Base-by-base conservation (phyloP, 1,140 invertebrate genomes). In the Dreissena rostriformis region DNA sequence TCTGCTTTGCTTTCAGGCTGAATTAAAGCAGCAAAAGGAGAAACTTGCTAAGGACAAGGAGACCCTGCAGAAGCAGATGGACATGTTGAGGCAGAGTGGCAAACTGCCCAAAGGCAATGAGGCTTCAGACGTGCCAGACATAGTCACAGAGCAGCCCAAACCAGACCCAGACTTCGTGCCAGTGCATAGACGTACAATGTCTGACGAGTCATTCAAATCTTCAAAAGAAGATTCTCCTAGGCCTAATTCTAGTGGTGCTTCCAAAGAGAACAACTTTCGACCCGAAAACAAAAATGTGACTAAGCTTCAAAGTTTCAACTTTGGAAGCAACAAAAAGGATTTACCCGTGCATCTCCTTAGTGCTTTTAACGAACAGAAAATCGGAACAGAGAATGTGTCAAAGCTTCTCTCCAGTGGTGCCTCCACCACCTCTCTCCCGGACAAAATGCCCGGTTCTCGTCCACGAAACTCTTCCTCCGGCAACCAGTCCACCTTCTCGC, bases 361-460 rank as follows among this genome's bases (percentile, higher is more conserved):
- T 92, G 95, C 97, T 55, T 96, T 96, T 51, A 97, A 97, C 94
- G 96, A 97, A 90, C 96, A 97, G 84, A 97, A 97, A 91, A 95
- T 96, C 88, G 86, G 88, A 89, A 92, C 84, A 12, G 87, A 81
- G 82, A 91, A 89, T 63, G 84, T 87, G 22, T 70, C 88, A 39
- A 89, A 90, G 63, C 82, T 90, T 39, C 82, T 86, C 15, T 53
- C 71, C 24, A 57, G 85, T 63, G 70, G 22, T 51, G 49, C 63
- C 65, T 22, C 68, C 24, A 29, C 66, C 4, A 65, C 63, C 10
- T 26, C 72, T 53, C 22, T n/a, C 15, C 75, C 49, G n/a, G 72
- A 49, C 71, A 28, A 76, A 65, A 10, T n/a, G 17, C 52, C 61
- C 0, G 24, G 52, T 7, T n/a, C 86, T 61, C 67, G 67, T 55